Conservation (phyloP, 2,888 invertebrate species). For the Drosophila putrida region DNA sequence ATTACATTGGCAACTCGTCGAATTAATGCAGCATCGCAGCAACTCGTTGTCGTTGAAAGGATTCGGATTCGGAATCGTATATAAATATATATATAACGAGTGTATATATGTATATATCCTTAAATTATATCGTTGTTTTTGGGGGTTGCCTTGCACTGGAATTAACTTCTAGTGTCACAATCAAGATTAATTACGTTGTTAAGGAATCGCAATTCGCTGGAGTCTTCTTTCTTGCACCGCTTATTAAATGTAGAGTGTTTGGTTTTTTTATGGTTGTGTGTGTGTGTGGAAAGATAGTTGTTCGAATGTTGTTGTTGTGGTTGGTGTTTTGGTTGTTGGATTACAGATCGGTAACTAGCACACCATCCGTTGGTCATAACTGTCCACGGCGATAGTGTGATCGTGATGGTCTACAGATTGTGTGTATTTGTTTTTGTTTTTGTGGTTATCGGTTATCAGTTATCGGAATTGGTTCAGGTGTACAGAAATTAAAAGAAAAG, state of each 20-base stretch:
- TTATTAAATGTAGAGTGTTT: conserved; percentile 32
- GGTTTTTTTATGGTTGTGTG: conserved; percentile 32
- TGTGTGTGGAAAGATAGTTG: conserved; percentile 37
- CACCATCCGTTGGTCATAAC: conserved; percentile 84
- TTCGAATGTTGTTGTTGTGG: conserved; percentile 44
- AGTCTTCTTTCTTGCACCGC: conserved; percentile 62
- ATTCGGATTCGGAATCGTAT: conserved; percentile 44
- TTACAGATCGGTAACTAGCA: conserved; percentile 85
- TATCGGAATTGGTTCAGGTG: conserved; percentile 45
- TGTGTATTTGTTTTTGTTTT: conserved; percentile 26
- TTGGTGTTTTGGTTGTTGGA: conserved; percentile 45
- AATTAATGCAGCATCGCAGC: conserved; percentile 37
- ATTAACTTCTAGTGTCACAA: conserved; percentile 63
- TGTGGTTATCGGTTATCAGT: conserved; percentile 17
- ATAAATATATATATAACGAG: conserved; percentile 23
- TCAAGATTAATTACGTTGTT: conserved; percentile 63
- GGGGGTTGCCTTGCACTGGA: conserved; percentile 53
- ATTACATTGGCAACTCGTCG: conserved; percentile 68
- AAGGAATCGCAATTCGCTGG: conserved; percentile 48
- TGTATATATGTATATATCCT: conserved; percentile 35
- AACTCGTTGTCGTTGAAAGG: conserved; percentile 55
- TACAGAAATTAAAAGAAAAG: conserved; percentile 75
- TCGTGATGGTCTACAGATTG: conserved; percentile 83
- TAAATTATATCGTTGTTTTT: conserved; percentile 50
- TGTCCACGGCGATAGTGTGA: conserved; percentile 84